Percentiles rank a stretch among this genome's conserved stretches.
Conservation (phyloP, 2,888 invertebrate genomes). For the Sminthurides aquaticus region DNA sequence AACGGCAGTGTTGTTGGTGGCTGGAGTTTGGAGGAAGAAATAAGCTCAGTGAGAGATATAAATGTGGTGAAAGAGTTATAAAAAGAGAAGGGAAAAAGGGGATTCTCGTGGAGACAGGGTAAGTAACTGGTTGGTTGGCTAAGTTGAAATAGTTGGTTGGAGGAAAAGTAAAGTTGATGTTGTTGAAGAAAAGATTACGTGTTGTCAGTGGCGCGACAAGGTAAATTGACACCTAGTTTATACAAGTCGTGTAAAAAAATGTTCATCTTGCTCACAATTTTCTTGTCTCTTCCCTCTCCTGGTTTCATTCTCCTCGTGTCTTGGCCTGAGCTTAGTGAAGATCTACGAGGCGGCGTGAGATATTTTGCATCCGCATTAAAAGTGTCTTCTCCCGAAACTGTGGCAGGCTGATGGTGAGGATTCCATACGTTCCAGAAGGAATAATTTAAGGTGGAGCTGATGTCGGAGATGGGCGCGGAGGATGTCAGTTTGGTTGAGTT, state of each 20-base stretch:
- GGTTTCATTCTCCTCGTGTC: background rate
- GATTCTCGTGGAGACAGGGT: too few relatives aligned
- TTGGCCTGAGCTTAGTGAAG: too few relatives aligned
- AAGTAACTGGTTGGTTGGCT: background rate
- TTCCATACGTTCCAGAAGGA: too few relatives aligned
- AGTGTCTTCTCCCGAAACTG: too few relatives aligned
- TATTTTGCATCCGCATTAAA: too few relatives aligned
- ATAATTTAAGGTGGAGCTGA: too few relatives aligned
- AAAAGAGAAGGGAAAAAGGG: background rate
- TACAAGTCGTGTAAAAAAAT: background rate
- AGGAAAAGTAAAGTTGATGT: background rate
- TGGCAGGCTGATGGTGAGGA: too few relatives aligned
- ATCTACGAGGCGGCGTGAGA: too few relatives aligned
- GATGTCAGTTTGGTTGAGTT: too few relatives aligned
- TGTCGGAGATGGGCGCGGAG: too few relatives aligned
- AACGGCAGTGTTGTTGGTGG: too few relatives aligned
- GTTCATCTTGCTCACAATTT: background rate
- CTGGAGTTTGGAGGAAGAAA: too few relatives aligned
- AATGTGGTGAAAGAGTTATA: background rate
- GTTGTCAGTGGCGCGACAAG: background rate
- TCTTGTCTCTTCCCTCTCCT: background rate
- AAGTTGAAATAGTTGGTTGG: background rate
- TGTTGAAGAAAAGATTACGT: background rate
- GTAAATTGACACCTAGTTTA: conserved; percentile 8
- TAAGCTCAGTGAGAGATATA: background rate